Evolutionary conservation across 23 tunicate species (phyloP).

Genomic region (Styela clava): DNA sequence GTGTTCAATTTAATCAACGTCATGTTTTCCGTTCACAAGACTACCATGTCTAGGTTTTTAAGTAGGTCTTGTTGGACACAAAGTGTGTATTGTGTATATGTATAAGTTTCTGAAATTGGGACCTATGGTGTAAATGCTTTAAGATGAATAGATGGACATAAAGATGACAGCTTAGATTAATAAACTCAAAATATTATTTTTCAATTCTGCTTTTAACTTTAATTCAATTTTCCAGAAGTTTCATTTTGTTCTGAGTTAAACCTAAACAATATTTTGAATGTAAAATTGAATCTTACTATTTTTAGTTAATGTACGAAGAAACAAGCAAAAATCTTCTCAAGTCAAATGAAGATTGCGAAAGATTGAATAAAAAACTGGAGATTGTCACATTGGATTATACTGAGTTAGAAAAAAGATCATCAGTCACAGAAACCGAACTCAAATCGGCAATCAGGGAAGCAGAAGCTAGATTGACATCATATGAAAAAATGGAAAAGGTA

Average conservation of each 20-base stretch:
- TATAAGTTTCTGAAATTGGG: too few species aligned
- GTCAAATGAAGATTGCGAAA: conserved; percentile 47
- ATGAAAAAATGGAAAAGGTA: conserved; percentile 79
- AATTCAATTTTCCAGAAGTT: too few species aligned
- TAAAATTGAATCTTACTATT: too few species aligned
- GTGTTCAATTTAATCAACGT: neutral
- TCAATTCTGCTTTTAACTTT: too few species aligned
- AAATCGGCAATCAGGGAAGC: conserved; percentile 38
- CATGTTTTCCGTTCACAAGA: too few species aligned
- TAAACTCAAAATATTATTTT: too few species aligned
- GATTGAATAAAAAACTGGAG: conserved; percentile 59
- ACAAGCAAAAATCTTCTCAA: conserved; percentile 65
- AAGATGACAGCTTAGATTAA: too few species aligned
- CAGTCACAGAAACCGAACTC: conserved; percentile 53
- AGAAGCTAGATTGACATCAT: conserved; percentile 35
- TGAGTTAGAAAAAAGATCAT: conserved; percentile 60
- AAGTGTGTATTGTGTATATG: neutral
- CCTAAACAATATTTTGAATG: too few species aligned
- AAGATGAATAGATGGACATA: too few species aligned
- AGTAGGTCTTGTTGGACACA: neutral
- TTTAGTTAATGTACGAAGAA: conserved; percentile 78
- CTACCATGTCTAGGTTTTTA: too few species aligned
- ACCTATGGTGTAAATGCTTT: too few species aligned
- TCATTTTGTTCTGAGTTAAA: too few species aligned
- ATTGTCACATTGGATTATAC: conserved; percentile 68